Evolutionary conservation across 1,140 invertebrate genomes (phyloP).

Genomic region (Delia radicum): DNA sequence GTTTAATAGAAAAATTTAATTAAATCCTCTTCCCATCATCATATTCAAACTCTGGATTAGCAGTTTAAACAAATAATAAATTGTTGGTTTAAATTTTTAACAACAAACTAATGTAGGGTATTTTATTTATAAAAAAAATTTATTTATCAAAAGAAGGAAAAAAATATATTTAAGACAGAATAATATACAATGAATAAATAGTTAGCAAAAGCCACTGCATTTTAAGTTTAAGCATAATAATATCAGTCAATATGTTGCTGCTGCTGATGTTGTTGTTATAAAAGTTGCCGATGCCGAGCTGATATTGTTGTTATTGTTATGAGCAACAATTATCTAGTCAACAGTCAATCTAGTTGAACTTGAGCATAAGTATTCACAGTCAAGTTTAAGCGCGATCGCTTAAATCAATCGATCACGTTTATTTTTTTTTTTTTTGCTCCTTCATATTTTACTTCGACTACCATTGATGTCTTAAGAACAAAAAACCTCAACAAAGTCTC

Average conservation of each 20-base stretch:
- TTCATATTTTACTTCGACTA: not conserved
- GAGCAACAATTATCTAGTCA: slow-evolving; percentile 54
- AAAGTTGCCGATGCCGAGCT: too few relatives aligned
- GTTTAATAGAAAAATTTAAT: too few relatives aligned
- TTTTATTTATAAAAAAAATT: too few relatives aligned
- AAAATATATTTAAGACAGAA: not conserved
- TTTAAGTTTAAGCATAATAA: not conserved
- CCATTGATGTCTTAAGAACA: not conserved
- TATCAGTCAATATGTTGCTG: not conserved
- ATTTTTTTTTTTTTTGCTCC: slow-evolving; percentile 34
- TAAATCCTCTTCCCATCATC: too few relatives aligned
- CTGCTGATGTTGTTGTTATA: not conserved
- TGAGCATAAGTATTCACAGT: slow-evolving; percentile 30
- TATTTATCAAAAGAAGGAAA: not conserved
- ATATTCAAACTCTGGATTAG: too few relatives aligned
- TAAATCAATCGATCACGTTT: slow-evolving; percentile 56
- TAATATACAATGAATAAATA: not conserved
- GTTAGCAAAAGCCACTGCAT: not conserved
- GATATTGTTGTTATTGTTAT: slow-evolving; percentile 11
- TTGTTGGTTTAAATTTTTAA: too few relatives aligned
- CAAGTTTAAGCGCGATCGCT: slow-evolving; percentile 39
- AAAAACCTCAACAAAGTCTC: not conserved
- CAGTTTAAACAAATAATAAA: too few relatives aligned
- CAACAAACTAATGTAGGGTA: too few relatives aligned
- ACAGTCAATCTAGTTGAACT: slow-evolving; percentile 55